Evolutionary conservation across 2,797 vertebrate species (phyloP), one percentile per base, ranked within the genome.

Genomic region (Periparus ater): DNA sequence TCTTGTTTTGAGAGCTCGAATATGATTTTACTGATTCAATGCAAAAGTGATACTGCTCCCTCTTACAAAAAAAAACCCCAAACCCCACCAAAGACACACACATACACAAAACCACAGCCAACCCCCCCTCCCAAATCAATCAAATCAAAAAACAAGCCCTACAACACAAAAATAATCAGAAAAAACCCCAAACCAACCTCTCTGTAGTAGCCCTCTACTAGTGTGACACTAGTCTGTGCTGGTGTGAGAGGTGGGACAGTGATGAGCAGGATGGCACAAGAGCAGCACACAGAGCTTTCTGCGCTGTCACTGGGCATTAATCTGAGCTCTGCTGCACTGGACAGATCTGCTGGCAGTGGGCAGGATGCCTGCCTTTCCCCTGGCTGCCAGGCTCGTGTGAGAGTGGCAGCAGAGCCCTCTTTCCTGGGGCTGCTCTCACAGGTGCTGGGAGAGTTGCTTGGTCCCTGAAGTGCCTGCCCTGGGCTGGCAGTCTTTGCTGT

Each of bases 41-140:
- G 11, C 11, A 58, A 38, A 17, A 86, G 19, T 17, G 32, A 34
- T 74, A 36, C 47, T 66, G 22, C 7, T 78, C 4, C 9, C 23
- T 25, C 10, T 38, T 16, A 32, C 16, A 55, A 40, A 62, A 65
- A 53, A 9, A 42, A 5, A 13, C 7, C 25, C 13, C 23, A 21
- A 29, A 42, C 17, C 3, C 27, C 9, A 0, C 17, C 11, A 40
- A 42, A 77, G 14, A 26, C 26, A 17, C 4, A 26, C 14, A 34
- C 8, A 34, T 5, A 53, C 6, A 10, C 40, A 45, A 34, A 26
- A 29, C 8, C 16, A 11, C 10, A 58, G 17, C 26, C 30, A 13
- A 12, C 9, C 6, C 20, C 2, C 6, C 3, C 0, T 3, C 7
- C 1, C 8, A 45, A 13, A 25, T 19, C 18, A 22, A 12, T 10